Evolutionary conservation across 2,888 invertebrate genomes (phyloP).

Genomic region (Platycheirus albimanus): DNA sequence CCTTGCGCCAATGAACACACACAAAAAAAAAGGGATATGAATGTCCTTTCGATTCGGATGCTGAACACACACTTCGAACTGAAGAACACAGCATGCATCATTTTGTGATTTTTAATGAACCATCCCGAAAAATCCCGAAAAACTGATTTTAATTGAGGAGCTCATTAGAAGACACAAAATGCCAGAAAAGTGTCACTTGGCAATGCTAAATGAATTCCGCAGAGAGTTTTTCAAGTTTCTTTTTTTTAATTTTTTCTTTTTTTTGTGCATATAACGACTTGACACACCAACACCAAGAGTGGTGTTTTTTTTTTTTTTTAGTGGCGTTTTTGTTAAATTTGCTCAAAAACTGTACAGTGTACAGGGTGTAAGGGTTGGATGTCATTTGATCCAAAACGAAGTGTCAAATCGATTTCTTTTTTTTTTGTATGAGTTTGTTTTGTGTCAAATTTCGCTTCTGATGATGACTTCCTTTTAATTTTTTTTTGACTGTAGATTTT

Average conservation of each 20-base stretch:
- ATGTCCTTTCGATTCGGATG: conserved; percentile 32
- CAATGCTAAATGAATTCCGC: conserved; percentile 17
- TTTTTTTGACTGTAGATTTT: neutral
- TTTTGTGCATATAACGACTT: conserved; percentile 24
- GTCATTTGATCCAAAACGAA: conserved; percentile 31
- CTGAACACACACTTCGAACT: conserved; percentile 25
- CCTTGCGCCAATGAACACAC: too few species aligned
- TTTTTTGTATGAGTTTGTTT: conserved; percentile 12
- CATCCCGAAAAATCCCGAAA: conserved; percentile 58
- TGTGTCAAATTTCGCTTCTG: conserved; percentile 19
- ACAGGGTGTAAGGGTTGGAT: conserved; percentile 1
- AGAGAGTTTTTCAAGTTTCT: conserved; percentile 10
- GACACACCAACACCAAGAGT: conserved; percentile 7
- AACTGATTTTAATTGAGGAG: conserved; percentile 71
- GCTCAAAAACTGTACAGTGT: neutral
- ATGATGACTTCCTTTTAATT: conserved; percentile 3
- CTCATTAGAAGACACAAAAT: conserved; percentile 61
- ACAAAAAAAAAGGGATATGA: conserved; percentile 13
- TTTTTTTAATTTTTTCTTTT: neutral
- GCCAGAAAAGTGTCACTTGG: conserved; percentile 51
- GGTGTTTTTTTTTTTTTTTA: too few species aligned
- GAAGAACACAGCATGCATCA: conserved; percentile 15
- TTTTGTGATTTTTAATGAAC: conserved; percentile 56
- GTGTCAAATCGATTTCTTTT: conserved; percentile 29
- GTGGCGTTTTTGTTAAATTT: conserved; percentile 14